Conservation (phyloP, 37 sponge, comb jelly and placozoan species). For the Ianthella basta region DNA sequence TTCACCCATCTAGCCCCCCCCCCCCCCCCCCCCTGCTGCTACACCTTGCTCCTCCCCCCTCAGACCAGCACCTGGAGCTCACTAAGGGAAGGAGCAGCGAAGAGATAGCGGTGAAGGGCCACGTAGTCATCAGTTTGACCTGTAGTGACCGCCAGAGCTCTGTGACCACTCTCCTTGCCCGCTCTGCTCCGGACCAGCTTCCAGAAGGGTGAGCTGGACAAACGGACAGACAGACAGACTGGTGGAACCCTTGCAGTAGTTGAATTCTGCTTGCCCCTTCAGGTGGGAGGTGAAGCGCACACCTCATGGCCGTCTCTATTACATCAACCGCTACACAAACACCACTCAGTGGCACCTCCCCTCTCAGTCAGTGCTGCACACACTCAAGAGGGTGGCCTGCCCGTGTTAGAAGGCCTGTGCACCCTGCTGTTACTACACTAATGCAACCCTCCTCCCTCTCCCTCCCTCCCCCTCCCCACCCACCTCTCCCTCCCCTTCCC, state of each 20-base stretch:
- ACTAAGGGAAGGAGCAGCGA: conserved; percentile 69
- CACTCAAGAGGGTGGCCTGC: too few species aligned
- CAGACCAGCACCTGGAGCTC: conserved; percentile 90
- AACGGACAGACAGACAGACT: neutral
- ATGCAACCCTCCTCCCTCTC: neutral
- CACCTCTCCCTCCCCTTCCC: neutral
- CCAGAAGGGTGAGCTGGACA: conserved; percentile 87
- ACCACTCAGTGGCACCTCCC: conserved; percentile 91
- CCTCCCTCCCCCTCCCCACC: neutral
- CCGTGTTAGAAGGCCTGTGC: too few species aligned
- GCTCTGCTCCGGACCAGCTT: conserved; percentile 63
- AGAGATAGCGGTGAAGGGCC: conserved; percentile 69
- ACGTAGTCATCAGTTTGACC: conserved; percentile 47
- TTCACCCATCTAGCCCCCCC: neutral
- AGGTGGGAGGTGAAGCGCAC: conserved; percentile 67
- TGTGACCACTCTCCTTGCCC: neutral
- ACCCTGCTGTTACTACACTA: neutral
- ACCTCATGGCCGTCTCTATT: conserved; percentile 85
- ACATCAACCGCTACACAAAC: conserved; percentile 90
- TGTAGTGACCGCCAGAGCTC: neutral
- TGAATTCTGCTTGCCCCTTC: neutral
- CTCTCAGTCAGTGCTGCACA: conserved; percentile 33
- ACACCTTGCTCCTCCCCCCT: neutral
- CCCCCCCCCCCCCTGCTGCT: neutral
- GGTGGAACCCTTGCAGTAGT: conserved; percentile 60